A percentile compares a stretch with the other conserved stretches of the same genome.
Evolutionary conservation across 2,888 invertebrate genomes (phyloP).

Genomic region (Elegia similella): DNA sequence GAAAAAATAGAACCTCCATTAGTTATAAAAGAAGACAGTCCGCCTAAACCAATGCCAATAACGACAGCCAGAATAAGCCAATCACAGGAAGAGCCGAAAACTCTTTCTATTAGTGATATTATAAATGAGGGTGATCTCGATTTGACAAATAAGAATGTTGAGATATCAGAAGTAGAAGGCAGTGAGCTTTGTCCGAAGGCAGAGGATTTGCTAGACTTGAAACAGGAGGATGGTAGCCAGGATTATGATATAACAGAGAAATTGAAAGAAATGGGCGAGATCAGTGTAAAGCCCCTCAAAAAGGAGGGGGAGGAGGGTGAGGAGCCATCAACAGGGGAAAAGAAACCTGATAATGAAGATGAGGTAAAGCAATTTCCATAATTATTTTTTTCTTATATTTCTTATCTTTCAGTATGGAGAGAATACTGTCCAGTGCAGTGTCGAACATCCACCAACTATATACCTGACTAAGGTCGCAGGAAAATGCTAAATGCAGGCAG

Average conservation of each 20-base stretch:
- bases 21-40: conserved; percentile 25
- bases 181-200: conserved; percentile 69
- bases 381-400: no score
- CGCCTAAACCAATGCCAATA: conserved; percentile 26
- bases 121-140: conserved; percentile 74
- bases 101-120: conserved; percentile 75
- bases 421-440: no score
- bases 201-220: conserved; percentile 65
- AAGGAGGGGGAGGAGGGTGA: conserved; percentile 53
- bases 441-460: no score
- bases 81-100: conserved; percentile 53
- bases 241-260: conserved; percentile 84
- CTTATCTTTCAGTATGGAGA: no score
- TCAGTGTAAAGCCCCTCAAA: conserved; percentile 68
- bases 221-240: conserved; percentile 66
- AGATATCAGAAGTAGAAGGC: conserved; percentile 71
- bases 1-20: conserved; percentile 32
- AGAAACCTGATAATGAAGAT: conserved; percentile 65
- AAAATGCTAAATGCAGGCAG: no score
- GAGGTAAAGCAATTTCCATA: conserved; percentile 49
- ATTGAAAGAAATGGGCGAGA: conserved; percentile 83
- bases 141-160: conserved; percentile 68
- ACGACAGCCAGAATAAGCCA: not conserved
- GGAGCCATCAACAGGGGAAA: conserved; percentile 42
- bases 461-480: no score